Conservation (phyloP, 2,797 vertebrate species). For the Podargus strigoides region DNA sequence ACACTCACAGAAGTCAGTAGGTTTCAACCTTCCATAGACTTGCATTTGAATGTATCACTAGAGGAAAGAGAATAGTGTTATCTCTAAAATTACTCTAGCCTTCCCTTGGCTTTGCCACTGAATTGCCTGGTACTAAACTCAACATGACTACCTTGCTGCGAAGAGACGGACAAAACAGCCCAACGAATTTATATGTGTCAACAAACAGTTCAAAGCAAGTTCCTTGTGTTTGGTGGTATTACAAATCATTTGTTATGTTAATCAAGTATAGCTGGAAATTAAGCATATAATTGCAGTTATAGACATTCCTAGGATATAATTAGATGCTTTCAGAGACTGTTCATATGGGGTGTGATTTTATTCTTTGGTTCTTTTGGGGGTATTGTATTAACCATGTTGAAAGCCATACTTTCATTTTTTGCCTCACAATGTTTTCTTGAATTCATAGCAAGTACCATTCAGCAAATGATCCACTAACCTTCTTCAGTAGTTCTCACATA, state of each 20-base stretch:
- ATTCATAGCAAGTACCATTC: neutral
- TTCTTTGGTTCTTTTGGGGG: neutral
- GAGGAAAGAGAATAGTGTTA: neutral
- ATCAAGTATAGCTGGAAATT: slow-evolving; percentile 44
- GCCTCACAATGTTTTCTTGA: neutral
- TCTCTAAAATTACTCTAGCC: neutral
- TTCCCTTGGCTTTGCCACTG: neutral
- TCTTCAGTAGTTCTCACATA: neutral
- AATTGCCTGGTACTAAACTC: neutral
- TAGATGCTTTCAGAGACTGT: neutral
- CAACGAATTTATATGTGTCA: neutral
- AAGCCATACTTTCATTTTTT: neutral
- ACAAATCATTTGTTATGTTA: slow-evolving; percentile 5
- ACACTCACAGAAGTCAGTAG: neutral
- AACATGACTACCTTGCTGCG: neutral
- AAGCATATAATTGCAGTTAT: slow-evolving; percentile 17
- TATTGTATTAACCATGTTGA: neutral
- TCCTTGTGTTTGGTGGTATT: neutral
- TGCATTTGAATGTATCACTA: neutral
- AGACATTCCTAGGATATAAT: slow-evolving; percentile 5
- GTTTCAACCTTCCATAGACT: neutral
- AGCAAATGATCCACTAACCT: neutral
- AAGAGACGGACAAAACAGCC: neutral
- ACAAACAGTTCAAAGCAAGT: neutral
- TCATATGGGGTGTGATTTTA: neutral